These are phyloP conservation scores for Phasianus colchicus DNA, from an alignment of 2,113 vertebrate species.

Conservation along the genomic window DNA sequence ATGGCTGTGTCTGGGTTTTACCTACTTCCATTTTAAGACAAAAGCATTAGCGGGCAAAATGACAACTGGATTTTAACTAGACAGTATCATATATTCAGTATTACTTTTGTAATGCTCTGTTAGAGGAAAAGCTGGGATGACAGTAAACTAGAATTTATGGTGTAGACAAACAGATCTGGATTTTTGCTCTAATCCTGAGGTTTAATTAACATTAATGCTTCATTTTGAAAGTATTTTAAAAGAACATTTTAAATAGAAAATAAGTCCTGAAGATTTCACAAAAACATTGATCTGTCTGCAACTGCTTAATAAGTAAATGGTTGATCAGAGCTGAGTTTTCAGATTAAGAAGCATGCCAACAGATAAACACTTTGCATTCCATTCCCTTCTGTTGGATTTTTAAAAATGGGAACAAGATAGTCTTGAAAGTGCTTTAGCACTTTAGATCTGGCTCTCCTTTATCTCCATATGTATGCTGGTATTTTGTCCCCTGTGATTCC, in stretches of 20 bases:
- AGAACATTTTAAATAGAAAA: background rate
- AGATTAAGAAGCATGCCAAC: background rate
- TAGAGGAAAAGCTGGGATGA: background rate
- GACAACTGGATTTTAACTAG: background rate
- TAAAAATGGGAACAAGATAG: constrained; percentile 58
- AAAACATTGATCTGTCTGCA: background rate
- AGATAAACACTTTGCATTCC: constrained; percentile 32
- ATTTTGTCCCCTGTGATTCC: constrained; percentile 17
- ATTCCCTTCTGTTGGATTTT: constrained; percentile 40
- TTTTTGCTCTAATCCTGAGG: background rate
- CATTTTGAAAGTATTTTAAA: background rate
- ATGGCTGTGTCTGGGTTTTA: background rate
- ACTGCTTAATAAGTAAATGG: background rate
- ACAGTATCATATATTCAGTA: background rate
- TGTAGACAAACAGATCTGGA: background rate
- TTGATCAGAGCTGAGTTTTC: background rate
- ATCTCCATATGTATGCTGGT: constrained; percentile 9
- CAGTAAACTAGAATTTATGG: background rate
- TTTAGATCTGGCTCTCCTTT: constrained; percentile 20
- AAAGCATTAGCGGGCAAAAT: background rate
- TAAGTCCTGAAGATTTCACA: background rate
- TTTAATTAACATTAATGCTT: background rate
- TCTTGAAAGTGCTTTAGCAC: constrained; percentile 26
- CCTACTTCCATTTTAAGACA: background rate
- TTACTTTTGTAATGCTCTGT: background rate